Base-by-base conservation (phyloP, 2,797 vertebrate genomes). In the Poeciliopsis gracilis region DNA sequence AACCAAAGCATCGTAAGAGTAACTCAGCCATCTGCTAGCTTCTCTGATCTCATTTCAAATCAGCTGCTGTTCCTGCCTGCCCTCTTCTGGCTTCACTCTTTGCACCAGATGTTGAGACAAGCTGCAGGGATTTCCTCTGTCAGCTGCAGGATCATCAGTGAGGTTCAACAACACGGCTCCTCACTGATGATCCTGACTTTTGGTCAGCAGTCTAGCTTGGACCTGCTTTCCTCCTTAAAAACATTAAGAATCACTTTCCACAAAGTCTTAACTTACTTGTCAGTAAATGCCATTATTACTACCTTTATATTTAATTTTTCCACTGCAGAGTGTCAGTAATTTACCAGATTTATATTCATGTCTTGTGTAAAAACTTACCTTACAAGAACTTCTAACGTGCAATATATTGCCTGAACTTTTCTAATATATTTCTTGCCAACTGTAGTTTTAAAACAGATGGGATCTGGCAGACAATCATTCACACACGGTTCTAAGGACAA, bases 81-180 rank as follows among this genome's bases (percentile, higher is more conserved):
- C 0, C 72, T 75, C 45, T 25, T 45, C 77, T 70, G 47, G 36
- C 63, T 23, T 43, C 76, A 55, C 9, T 53, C 36, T 4, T 28
- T 78, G 23, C 30, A 59, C 61, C 76, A 78, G 76, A 78, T 82
- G 81, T 75, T 75, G 33, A 63, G 41, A 38, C 36, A 36, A 73
- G 72, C 72, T 74, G 71, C 71, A 41, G 72, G 72, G 33, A 67
- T 73, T 67, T 45, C 16, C 69, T 72, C 51, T 30, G 38, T 49
- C 43, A 77, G 57, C 75, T 30, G 23, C 75, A 38, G 59, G 47
- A 73, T 71, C 46, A 38, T 23, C 3, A 15, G 13, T 18, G 69
- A 67, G 15, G 57, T 57, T 3, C 57, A 45, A 18, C 36, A 67
- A 36, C 33, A 23, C 18, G 9, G 61, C 2, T 25, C 66, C 38